Percentiles rank a stretch among this genome's conserved stretches.
Conservation (phyloP, 2,797 vertebrate genomes). For the Sarcophilus harrisii region DNA sequence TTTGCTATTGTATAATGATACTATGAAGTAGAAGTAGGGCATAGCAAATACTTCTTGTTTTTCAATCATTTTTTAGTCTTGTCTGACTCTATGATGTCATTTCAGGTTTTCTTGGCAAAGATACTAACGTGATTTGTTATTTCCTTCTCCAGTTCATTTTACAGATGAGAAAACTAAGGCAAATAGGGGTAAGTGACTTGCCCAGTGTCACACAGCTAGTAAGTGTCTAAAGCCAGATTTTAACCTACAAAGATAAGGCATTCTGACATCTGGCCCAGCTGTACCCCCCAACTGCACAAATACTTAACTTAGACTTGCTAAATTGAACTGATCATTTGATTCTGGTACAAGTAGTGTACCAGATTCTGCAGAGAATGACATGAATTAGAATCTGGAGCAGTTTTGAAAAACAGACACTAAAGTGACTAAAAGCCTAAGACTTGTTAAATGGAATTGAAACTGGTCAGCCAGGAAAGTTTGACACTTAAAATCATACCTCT, state of each 20-base stretch:
- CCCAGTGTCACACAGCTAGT: not conserved
- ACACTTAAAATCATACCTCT: not conserved
- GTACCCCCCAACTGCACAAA: not conserved
- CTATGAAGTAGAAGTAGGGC: not conserved
- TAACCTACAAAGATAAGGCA: not conserved
- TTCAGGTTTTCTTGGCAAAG: not conserved
- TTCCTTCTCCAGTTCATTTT: not conserved
- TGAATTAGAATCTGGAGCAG: slow-evolving; percentile 13
- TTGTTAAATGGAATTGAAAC: not conserved
- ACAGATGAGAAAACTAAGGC: not conserved
- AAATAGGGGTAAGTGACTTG: not conserved
- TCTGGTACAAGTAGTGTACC: not conserved
- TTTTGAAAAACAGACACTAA: not conserved
- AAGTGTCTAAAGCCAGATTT: not conserved
- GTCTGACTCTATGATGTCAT: not conserved
- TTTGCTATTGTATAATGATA: not conserved
- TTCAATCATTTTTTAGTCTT: not conserved
- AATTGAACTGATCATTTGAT: not conserved
- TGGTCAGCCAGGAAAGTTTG: not conserved
- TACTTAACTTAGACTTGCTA: not conserved
- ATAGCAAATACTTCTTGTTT: not conserved
- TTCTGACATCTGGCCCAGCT: not conserved
- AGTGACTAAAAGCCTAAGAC: not conserved
- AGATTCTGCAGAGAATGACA: not conserved
- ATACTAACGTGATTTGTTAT: not conserved